A percentile compares a stretch with the other conserved stretches of the same genome.
phyloP scores from a whole-genome alignment of 2,888 invertebrate species.

The Drosophila pseudotakahashii region DNA sequence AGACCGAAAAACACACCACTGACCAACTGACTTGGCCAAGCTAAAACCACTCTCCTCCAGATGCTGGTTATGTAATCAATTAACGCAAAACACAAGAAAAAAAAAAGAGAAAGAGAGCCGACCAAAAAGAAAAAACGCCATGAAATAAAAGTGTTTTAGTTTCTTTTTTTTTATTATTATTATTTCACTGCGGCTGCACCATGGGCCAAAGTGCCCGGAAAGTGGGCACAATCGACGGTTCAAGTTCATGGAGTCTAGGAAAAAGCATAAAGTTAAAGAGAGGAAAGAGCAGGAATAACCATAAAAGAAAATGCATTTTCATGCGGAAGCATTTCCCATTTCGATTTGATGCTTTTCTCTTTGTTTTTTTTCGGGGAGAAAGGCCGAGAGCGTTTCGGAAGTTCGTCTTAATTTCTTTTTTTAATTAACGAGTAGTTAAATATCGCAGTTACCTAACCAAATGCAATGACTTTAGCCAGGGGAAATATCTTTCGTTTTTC shows the following conservation, averaged over 20 bases:
- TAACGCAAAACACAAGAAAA: conserved; percentile 64
- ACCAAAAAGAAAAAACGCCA: conserved; percentile 3
- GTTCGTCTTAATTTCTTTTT: conserved; percentile 8
- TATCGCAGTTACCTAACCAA: conserved; percentile 6
- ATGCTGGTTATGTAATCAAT: conserved; percentile 72
- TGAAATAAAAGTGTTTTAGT: conserved; percentile 23
- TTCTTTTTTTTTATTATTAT: conserved; percentile 31
- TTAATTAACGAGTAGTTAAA: conserved; percentile 9
- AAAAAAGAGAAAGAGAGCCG: conserved; percentile 15
- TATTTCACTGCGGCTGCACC: conserved; percentile 33
- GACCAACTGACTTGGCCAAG: conserved; percentile 35
- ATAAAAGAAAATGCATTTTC: conserved; percentile 16
- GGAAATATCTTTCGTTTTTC: not conserved
- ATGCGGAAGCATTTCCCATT: conserved; percentile 3
- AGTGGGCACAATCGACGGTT: conserved; percentile 30
- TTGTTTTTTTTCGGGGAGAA: conserved; percentile 6
- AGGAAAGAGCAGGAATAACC: not conserved
- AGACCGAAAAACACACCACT: conserved; percentile 30
- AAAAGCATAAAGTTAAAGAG: not conserved
- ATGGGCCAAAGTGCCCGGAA: conserved; percentile 38
- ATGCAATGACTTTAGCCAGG: not conserved
- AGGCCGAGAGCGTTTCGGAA: conserved; percentile 10
- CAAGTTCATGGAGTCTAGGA: conserved; percentile 25
- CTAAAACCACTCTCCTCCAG: conserved; percentile 29
- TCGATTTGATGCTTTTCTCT: not conserved